A percentile compares a stretch with the other conserved stretches of the same genome.
These are phyloP conservation scores for Pristionchus fissidentatus DNA, from an alignment of 2,888 invertebrate genomes.

Conservation along the genomic window DNA sequence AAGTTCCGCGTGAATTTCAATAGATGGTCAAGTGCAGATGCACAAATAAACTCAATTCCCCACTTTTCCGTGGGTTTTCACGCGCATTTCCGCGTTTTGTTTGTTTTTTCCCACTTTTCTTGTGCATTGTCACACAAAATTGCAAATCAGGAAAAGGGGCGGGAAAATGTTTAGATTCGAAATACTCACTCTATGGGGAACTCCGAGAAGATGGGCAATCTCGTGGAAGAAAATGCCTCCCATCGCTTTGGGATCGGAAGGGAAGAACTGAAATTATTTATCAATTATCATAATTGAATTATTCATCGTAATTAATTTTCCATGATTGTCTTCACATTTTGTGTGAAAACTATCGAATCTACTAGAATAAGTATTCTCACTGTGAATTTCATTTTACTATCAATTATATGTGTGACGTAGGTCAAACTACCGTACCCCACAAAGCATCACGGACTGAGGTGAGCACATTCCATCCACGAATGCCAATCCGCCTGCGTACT, in stretches of 20 bases:
- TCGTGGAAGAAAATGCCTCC: constrained; percentile 75
- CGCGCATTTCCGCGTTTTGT: background rate
- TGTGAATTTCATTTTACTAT: too few species aligned
- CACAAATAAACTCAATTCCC: too few species aligned
- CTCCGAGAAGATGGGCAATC: constrained; percentile 68
- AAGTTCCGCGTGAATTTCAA: constrained; percentile 19
- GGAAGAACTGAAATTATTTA: constrained; percentile 70
- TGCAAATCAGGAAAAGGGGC: background rate
- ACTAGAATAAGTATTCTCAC: too few species aligned
- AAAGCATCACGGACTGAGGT: constrained; percentile 66
- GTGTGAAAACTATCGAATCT: too few species aligned
- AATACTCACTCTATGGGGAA: constrained; percentile 60
- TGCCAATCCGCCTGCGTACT: constrained; percentile 73
- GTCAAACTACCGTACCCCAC: constrained; percentile 54
- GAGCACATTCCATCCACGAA: constrained; percentile 73
- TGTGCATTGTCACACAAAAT: background rate
- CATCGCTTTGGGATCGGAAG: constrained; percentile 73
- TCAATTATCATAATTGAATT: too few species aligned
- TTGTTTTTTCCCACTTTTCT: background rate
- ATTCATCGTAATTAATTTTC: too few species aligned
- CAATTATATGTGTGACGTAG: constrained; percentile 34
- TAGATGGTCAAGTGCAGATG: background rate
- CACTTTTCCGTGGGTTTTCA: too few species aligned
- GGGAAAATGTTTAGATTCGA: background rate
- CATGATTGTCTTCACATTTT: too few species aligned